Conservation (phyloP, 2,888 invertebrate species). For the Sphaerophoria taeniata region DNA sequence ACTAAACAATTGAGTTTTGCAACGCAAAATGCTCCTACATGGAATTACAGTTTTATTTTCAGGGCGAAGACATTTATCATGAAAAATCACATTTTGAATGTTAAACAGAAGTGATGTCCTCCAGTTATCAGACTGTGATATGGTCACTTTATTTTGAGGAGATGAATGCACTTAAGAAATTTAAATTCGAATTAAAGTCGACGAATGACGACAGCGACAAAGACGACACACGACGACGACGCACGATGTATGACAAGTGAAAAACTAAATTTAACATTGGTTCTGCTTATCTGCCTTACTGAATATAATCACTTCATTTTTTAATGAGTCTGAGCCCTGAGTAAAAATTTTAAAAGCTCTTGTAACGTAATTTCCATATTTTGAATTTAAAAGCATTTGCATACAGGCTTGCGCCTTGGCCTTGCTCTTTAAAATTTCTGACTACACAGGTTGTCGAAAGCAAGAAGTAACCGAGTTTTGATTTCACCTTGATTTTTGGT, state of each 20-base stretch:
- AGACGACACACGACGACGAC: not conserved
- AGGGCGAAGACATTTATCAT: slow-evolving; percentile 52
- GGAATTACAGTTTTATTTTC: not conserved
- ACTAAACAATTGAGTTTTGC: slow-evolving; percentile 53
- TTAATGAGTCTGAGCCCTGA: slow-evolving; percentile 21
- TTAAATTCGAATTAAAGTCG: slow-evolving; percentile 44
- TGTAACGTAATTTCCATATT: not conserved
- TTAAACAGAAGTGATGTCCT: not conserved
- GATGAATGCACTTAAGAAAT: slow-evolving; percentile 20
- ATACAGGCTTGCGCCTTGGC: slow-evolving; percentile 16
- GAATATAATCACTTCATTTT: slow-evolving; percentile 73
- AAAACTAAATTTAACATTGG: slow-evolving; percentile 4
- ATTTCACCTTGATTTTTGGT: slow-evolving; percentile 56
- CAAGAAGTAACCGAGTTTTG: not conserved
- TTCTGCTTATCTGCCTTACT: slow-evolving; percentile 52
- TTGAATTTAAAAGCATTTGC: slow-evolving; percentile 8
- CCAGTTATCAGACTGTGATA: too few relatives aligned
- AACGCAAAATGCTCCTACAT: slow-evolving; percentile 37
- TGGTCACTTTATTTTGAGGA: not conserved
- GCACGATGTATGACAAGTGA: too few relatives aligned
- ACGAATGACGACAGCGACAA: slow-evolving; percentile 17
- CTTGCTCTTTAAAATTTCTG: slow-evolving; percentile 15
- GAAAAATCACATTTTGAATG: not conserved
- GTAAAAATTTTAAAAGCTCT: slow-evolving; percentile 46
- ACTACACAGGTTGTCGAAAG: not conserved